phyloP scores from a whole-genome alignment of 1,140 invertebrate species.

The Diabrotica virgifera region DNA sequence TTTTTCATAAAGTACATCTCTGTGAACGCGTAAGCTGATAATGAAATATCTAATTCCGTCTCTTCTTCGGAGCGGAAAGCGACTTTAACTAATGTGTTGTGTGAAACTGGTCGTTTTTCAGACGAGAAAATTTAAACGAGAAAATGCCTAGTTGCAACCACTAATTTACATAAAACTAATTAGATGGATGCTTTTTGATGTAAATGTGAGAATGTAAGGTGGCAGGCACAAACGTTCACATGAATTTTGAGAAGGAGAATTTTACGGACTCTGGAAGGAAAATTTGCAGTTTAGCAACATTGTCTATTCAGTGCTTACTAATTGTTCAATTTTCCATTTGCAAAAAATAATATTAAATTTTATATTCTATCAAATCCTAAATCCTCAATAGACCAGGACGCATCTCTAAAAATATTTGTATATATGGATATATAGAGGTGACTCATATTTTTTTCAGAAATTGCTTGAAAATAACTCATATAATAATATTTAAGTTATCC shows the following conservation, averaged over 20 bases:
- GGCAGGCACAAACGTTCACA: neutral
- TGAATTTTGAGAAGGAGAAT: neutral
- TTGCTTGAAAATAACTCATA: too few relatives aligned
- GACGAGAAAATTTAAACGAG: conserved; percentile 9
- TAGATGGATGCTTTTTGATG: conserved; percentile 1
- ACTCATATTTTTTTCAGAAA: too few relatives aligned
- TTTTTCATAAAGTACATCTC: neutral
- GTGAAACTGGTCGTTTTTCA: conserved; percentile 10
- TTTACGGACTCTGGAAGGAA: too few relatives aligned
- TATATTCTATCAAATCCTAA: too few relatives aligned
- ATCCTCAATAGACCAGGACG: too few relatives aligned
- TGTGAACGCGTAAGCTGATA: conserved; percentile 9
- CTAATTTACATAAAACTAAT: conserved; percentile 14
- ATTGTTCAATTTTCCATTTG: too few relatives aligned
- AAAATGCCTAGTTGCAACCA: conserved; percentile 8
- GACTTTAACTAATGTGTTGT: conserved; percentile 10
- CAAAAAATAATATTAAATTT: too few relatives aligned
- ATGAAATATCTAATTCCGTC: conserved; percentile 15
- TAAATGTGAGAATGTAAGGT: neutral
- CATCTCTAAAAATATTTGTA: too few relatives aligned
- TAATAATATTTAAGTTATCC: too few relatives aligned
- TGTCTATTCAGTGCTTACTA: too few relatives aligned
- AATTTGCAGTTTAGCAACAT: too few relatives aligned
- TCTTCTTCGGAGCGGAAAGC: neutral
- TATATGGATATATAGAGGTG: too few relatives aligned